Evolutionary conservation across 2,888 invertebrate species (phyloP).

Genomic region (Encarsia formosa): DNA sequence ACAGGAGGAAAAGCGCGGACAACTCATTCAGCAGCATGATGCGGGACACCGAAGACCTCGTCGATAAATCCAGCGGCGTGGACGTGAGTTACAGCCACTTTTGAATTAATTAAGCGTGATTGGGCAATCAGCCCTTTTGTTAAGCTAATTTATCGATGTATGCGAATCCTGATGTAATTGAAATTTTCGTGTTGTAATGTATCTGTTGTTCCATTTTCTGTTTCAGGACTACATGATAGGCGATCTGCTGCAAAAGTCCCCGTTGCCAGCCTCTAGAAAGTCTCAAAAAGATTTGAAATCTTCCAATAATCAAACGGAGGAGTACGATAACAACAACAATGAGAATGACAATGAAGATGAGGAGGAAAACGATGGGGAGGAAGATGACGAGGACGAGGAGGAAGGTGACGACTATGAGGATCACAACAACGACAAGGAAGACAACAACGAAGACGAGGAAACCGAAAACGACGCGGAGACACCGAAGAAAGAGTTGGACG

Average conservation of each 20-base stretch:
- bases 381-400: conserved; percentile 7
- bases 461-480: conserved; percentile 10
- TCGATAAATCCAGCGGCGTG: conserved; percentile 11
- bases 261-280: conserved; percentile 1
- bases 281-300: background rate
- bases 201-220: too few relatives aligned
- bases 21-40: conserved; percentile 7
- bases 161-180: too few relatives aligned
- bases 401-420: conserved; percentile 8
- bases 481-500: too few relatives aligned
- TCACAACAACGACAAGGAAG: conserved; percentile 6
- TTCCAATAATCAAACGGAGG: background rate
- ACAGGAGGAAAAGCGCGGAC: conserved; percentile 23
- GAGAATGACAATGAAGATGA: conserved; percentile 4
- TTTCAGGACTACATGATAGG: conserved; percentile 32
- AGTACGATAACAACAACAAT: background rate
- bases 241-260: conserved; percentile 24
- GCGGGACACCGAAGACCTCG: conserved; percentile 21
- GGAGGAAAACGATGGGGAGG: conserved; percentile 5
- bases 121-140: too few relatives aligned
- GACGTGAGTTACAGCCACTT: too few relatives aligned
- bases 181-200: too few relatives aligned
- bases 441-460: conserved; percentile 7
- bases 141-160: too few relatives aligned
- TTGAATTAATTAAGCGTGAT: too few relatives aligned